Percentiles rank a stretch among this genome's conserved stretches.
These are phyloP conservation scores for Scleropages formosus DNA, from an alignment of 2,797 vertebrate genomes.

Conservation along the genomic window DNA sequence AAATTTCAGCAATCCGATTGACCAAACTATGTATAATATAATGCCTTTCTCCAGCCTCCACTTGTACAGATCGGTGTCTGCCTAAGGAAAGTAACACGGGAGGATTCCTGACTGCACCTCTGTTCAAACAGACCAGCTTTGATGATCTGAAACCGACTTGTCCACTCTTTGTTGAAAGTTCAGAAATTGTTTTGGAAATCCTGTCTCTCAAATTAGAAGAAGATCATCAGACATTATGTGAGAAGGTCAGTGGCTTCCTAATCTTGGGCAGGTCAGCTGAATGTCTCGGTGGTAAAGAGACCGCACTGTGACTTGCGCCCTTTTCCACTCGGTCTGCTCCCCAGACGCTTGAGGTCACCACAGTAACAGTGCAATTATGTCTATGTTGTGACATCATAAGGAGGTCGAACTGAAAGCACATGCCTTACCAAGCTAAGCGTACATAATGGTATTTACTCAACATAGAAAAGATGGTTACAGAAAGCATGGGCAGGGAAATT, in stretches of 20 bases:
- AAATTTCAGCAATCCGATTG: not conserved
- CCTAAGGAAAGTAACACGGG: not conserved
- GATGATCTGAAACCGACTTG: not conserved
- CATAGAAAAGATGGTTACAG: not conserved
- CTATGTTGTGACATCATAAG: not conserved
- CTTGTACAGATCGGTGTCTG: not conserved
- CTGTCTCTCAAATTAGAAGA: not conserved
- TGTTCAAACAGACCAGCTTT: not conserved
- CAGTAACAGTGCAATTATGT: not conserved
- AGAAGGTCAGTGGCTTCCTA: not conserved
- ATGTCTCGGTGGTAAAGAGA: not conserved
- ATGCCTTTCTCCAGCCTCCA: not conserved
- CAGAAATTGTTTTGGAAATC: not conserved
- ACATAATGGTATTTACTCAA: conserved; percentile 4
- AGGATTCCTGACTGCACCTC: not conserved
- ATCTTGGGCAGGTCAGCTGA: not conserved
- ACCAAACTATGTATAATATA: not conserved
- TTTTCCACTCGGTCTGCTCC: not conserved
- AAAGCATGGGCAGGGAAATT: not conserved
- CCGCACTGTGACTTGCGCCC: not conserved
- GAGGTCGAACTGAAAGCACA: not conserved
- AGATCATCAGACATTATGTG: not conserved
- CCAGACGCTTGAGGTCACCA: not conserved
- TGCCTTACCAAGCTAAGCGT: not conserved
- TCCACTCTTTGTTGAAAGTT: not conserved